phyloP scores from a whole-genome alignment of 2,888 invertebrate genomes.

The Agrochola litura region DNA sequence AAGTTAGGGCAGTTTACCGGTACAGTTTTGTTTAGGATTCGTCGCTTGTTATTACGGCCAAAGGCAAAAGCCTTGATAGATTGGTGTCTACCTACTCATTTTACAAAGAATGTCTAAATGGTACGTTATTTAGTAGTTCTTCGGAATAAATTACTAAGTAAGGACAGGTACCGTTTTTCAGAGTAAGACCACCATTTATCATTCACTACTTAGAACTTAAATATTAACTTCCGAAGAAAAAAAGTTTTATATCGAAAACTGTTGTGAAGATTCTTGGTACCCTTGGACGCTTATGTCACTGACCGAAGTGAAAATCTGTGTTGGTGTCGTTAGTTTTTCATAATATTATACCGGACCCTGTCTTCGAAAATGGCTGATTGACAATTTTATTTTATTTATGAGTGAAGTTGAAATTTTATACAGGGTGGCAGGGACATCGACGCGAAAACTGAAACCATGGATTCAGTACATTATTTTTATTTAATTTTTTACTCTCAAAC shows the following conservation, averaged over 20 bases:
- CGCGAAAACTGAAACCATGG: too few relatives aligned
- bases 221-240: constrained; percentile 53
- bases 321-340: not conserved
- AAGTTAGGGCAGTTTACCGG: too few relatives aligned
- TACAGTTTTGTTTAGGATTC: not conserved
- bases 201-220: constrained; percentile 53
- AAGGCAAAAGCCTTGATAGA: not conserved
- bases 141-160: constrained; percentile 56
- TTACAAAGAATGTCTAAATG: constrained; percentile 35
- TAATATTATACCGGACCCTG: not conserved
- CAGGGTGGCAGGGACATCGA: too few relatives aligned
- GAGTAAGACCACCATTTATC: constrained; percentile 46
- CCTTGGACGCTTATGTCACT: not conserved
- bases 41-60: not conserved
- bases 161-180: constrained; percentile 35
- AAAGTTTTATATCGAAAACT: constrained; percentile 47
- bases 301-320: not conserved
- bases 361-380: not conserved
- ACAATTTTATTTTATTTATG: not conserved
- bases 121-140: constrained; percentile 40
- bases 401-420: too few relatives aligned
- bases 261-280: constrained; percentile 39
- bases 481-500: too few relatives aligned
- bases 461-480: too few relatives aligned
- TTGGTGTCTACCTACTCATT: not conserved